Conservation (phyloP, 1,140 invertebrate genomes). For the Paralvinella palmiformis region DNA sequence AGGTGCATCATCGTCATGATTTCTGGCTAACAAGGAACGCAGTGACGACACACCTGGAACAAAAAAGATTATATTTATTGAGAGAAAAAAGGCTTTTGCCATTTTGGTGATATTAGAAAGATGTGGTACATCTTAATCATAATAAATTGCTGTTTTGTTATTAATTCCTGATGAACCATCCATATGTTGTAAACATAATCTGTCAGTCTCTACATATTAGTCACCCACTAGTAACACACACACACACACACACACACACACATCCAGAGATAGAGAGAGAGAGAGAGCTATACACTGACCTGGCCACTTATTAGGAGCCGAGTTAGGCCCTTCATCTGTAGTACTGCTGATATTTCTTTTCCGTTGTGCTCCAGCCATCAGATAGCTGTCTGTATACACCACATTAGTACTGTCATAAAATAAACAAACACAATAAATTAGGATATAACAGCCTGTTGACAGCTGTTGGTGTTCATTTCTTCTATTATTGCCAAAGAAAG, state of each 20-base stretch:
- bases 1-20: slow-evolving; percentile 94
- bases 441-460: slow-evolving; percentile 21
- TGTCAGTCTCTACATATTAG: too few species aligned
- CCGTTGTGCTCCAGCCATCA: slow-evolving; percentile 49
- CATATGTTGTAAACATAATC: too few species aligned
- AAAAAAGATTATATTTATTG: slow-evolving; percentile 7
- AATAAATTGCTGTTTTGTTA: too few species aligned
- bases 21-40: slow-evolving; percentile 77
- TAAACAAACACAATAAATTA: slow-evolving; percentile 14
- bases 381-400: slow-evolving; percentile 45
- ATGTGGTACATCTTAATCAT: background rate
- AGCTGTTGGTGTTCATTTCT: too few species aligned
- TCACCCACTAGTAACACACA: too few species aligned
- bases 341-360: slow-evolving; percentile 47
- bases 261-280: too few species aligned
- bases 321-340: slow-evolving; percentile 54
- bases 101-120: slow-evolving; percentile 2
- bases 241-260: too few species aligned
- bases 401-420: slow-evolving; percentile 32
- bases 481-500: too few species aligned
- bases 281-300: slow-evolving; percentile 43
- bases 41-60: slow-evolving; percentile 77
- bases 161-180: background rate
- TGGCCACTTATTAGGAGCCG: slow-evolving; percentile 65
- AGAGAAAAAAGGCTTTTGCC: background rate